phyloP scores from a whole-genome alignment of 2,113 vertebrate species.

The Fulmarus glacialis region DNA sequence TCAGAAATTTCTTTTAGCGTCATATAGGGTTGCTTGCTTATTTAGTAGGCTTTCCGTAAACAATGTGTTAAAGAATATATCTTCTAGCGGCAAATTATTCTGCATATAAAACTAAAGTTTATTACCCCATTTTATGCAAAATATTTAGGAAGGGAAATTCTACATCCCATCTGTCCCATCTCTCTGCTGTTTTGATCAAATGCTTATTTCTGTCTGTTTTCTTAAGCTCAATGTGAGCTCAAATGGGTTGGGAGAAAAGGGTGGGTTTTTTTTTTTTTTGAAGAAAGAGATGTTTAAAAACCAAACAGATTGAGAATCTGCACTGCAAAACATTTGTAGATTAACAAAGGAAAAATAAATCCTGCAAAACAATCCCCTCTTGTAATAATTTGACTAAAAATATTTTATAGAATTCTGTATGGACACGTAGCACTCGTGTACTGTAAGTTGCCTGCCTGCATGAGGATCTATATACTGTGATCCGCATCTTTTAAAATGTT shows the following conservation, averaged over 20 bases:
- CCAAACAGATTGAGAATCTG: background rate
- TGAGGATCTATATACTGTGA: background rate
- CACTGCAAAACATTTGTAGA: background rate
- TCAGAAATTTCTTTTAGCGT: background rate
- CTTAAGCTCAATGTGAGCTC: background rate
- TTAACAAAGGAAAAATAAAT: background rate
- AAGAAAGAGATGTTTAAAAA: background rate
- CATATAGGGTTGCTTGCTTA: background rate
- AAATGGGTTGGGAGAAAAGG: background rate
- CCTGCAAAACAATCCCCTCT: background rate
- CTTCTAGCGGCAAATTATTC: background rate
- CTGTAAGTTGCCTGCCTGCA: background rate
- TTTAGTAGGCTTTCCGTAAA: background rate
- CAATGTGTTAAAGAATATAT: background rate
- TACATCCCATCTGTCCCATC: background rate
- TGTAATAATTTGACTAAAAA: background rate
- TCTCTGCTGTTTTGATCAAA: background rate
- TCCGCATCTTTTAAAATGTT: background rate
- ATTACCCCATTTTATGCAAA: background rate
- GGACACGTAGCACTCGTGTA: fast-evolving
- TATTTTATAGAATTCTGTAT: background rate
- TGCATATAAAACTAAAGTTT: background rate
- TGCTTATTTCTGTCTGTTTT: background rate
- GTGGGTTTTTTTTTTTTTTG: background rate
- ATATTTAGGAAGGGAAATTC: background rate